Evolutionary conservation across 2,888 invertebrate species (phyloP).

Genomic region (Drosophila colorata): DNA sequence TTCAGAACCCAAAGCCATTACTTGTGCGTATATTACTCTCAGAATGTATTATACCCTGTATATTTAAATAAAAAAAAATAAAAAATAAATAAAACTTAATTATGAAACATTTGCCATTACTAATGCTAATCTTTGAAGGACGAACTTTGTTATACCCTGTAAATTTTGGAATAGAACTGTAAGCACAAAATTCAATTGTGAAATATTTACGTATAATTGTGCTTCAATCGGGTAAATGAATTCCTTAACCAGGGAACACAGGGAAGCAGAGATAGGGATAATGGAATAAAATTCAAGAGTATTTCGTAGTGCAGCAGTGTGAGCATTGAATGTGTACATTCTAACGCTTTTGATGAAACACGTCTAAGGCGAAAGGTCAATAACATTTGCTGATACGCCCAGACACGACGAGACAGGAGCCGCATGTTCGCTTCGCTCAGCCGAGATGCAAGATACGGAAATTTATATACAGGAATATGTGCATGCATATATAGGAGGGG

Average conservation of each 20-base stretch:
- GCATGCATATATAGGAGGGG: background rate
- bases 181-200: too few relatives aligned
- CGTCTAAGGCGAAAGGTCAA: slow-evolving; percentile 53
- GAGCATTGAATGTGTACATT: background rate
- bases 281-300: slow-evolving; percentile 16
- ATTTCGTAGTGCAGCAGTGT: background rate
- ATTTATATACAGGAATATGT: background rate
- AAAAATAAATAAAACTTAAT: too few relatives aligned
- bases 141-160: background rate
- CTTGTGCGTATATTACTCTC: too few relatives aligned
- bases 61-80: too few relatives aligned
- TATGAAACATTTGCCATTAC: too few relatives aligned
- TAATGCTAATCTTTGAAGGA: too few relatives aligned
- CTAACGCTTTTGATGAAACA: slow-evolving; percentile 5
- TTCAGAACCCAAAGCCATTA: too few relatives aligned
- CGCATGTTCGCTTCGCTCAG: background rate
- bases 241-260: too few relatives aligned
- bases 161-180: background rate
- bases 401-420: slow-evolving; percentile 14
- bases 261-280: too few relatives aligned
- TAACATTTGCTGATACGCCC: slow-evolving; percentile 46
- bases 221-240: too few relatives aligned
- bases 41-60: too few relatives aligned
- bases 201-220: too few relatives aligned
- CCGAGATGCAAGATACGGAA: background rate